Evolutionary conservation across 2,113 vertebrate species (phyloP), one percentile per base, ranked within the genome.

Genomic region (Phodopus roborovskii): DNA sequence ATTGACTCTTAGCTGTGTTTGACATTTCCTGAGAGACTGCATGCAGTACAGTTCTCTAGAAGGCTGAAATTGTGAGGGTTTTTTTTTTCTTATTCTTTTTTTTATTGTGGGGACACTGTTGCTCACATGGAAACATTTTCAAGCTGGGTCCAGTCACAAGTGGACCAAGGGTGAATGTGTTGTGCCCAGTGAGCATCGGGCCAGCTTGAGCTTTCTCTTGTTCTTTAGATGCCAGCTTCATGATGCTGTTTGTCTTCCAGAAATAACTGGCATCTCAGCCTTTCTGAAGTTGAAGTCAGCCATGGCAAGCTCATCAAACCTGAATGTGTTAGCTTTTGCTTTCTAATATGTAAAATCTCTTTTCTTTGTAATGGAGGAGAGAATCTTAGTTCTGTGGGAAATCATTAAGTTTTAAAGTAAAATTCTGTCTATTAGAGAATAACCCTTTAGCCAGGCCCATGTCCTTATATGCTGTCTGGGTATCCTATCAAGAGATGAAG

Each of bases 181-280:
- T 71, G 7, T 8, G 42, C 36, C 56, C 45, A 5, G 42, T 33
- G 58, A 36, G 70, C n/a, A 28, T 16, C 9, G 16, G 24, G 28
- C 53, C 17, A 66, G 28, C 30, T 19, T 66, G 20, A 20, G 48
- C 62, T 58, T 86, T 60, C 42, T 28, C 45, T 28, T 70, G 30
- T 48, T 78, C 68, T 77, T 78, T 22, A 50, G 71, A 24, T 30
- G 19, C 60, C 16, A 62, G 93, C 58, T 75, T 45, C 39, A 66
- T 36, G 36, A 50, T 60, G 73, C 68, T 71, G 36, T 66, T 90
- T 83, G 26, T 48, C 19, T 66, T 83, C 48, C 60, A 68, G 73
- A 68, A 84, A 77, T 90, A 94, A 68, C 78, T 74, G 86, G 87
- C 78, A 58, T 75, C 78, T 85, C 50, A 30, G 36, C 58, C 56